Evolutionary conservation across 2,797 vertebrate genomes (phyloP), one percentile per base, ranked within the genome.

Genomic region (Botia kubotai): DNA sequence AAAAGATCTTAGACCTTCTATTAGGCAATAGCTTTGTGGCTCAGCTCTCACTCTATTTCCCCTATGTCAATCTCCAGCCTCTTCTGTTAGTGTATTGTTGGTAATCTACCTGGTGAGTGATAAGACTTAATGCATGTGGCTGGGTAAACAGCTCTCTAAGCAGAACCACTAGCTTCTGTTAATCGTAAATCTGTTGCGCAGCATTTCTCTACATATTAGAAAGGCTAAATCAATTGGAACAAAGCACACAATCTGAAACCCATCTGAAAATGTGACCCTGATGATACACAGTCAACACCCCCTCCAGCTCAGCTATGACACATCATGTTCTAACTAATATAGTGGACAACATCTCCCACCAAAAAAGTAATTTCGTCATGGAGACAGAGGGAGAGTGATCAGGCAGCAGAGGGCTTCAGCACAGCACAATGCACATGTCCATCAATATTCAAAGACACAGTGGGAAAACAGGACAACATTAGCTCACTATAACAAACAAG

Each of bases 361-460:
- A 67, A 76, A 53, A 39, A 23, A 63, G 39, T 48, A 11, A 46
- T 23, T 29, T 19, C 10, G 2, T 60, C 14, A 68, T 57, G 16
- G 43, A 11, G 63, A 77, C 26, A 57, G 65, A 77, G 52, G 19
- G 39, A 57, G 52, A 57, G 39, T 63, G 58, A 63, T 14, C 36
- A 39, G 43, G 43, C n/a, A 48, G 8, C 2, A 17, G 21, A 43
- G 14, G 63, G 19, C 50, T 14, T 29, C 52, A 57, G 58, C 14
- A 68, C 33, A 55, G 29, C 48, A 66, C n/a, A 57, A 16, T 13
- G 43, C 2, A 7, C 6, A 58, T 11, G 53, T n/a, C n/a, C n/a
- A 19, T 58, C n/a, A 57, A 75, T 17, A 75, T 63, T n/a, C 43
- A 11, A 62, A 75, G 26, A 62, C 21, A n/a, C 62, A 63, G 48